These are phyloP conservation scores for Lydus trimaculatus DNA, from an alignment of 2,888 invertebrate species.

Conservation along the genomic window DNA sequence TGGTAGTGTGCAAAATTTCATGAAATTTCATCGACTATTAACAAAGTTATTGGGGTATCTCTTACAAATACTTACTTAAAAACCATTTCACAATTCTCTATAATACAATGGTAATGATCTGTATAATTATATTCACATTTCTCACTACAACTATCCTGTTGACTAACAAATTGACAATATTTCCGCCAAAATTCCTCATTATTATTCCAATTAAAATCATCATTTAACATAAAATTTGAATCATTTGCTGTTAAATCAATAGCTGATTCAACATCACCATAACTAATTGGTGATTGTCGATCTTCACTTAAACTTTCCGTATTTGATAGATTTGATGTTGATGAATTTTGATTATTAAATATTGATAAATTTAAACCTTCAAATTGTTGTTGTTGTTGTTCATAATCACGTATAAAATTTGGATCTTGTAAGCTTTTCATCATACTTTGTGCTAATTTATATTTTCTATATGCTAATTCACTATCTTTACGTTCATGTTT, in stretches of 20 bases:
- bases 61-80: constrained; percentile 64
- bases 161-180: constrained; percentile 63
- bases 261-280: constrained; percentile 58
- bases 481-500: constrained; percentile 96
- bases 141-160: constrained; percentile 51
- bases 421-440: constrained; percentile 65
- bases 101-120: constrained; percentile 88
- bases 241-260: constrained; percentile 59
- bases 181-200: constrained; percentile 67
- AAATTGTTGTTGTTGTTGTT: constrained; percentile 55
- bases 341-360: constrained; percentile 49
- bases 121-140: constrained; percentile 71
- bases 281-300: constrained; percentile 62
- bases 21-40: neutral
- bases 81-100: constrained; percentile 77
- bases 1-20: neutral
- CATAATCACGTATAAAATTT: constrained; percentile 4
- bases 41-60: neutral
- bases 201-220: constrained; percentile 51
- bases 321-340: constrained; percentile 50
- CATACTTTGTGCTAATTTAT: constrained; percentile 69
- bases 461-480: constrained; percentile 85
- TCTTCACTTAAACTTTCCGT: constrained; percentile 65
- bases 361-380: constrained; percentile 55
- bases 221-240: constrained; percentile 50